These are phyloP conservation scores for Macrobrachium nipponense DNA, from an alignment of 1,140 invertebrate genomes.

Conservation along the genomic window DNA sequence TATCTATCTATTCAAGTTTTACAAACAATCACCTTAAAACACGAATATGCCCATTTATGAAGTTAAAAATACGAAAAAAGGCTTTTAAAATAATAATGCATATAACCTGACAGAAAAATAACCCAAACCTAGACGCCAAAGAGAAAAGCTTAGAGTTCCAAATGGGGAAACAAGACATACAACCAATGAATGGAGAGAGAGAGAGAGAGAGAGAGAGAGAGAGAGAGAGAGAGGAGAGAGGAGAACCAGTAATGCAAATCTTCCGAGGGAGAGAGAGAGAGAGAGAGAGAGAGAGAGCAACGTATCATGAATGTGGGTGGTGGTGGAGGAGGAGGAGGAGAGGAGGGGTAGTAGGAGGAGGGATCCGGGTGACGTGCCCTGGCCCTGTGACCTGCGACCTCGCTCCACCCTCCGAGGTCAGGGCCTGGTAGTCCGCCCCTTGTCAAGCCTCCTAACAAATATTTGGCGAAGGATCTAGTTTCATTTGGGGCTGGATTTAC, in stretches of 20 bases:
- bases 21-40: too few species aligned
- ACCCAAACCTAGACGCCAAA: not conserved
- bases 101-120: not conserved
- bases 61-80: too few species aligned
- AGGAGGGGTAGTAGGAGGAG: not conserved
- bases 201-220: too few species aligned
- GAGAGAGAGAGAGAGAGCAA: slow-evolving; percentile 11
- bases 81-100: not conserved
- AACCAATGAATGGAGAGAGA: not conserved
- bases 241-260: not conserved
- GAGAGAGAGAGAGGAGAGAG: not conserved
- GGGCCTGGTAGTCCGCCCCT: too few species aligned
- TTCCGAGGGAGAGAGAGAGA: too few species aligned
- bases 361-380: not conserved
- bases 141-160: not conserved
- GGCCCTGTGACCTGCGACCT: slow-evolving; percentile 11
- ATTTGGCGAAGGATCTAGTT: too few species aligned
- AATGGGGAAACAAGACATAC: not conserved
- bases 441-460: too few species aligned
- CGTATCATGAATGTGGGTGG: not conserved
- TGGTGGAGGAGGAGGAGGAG: not conserved
- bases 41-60: too few species aligned
- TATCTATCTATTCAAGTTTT: too few species aligned
- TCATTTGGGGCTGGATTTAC: too few species aligned
- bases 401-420: not conserved